Conservation (phyloP, 2,113 vertebrate genomes). For the Tachycineta bicolor region DNA sequence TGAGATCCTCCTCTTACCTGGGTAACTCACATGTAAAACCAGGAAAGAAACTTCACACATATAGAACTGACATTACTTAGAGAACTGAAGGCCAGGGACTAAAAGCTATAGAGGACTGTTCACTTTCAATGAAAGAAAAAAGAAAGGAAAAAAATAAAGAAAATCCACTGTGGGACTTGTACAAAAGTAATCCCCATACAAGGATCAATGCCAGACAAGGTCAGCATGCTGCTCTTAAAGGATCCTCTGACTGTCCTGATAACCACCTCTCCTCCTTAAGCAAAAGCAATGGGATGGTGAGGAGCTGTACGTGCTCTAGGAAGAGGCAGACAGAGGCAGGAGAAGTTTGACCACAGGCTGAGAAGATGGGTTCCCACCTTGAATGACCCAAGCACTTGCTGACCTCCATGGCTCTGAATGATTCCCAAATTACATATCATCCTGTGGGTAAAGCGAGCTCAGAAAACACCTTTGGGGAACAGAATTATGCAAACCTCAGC, state of each 20-base stretch:
- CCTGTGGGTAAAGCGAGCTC: neutral
- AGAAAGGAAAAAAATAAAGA: neutral
- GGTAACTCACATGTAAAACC: neutral
- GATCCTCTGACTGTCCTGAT: neutral
- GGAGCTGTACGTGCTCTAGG: neutral
- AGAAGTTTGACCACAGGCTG: neutral
- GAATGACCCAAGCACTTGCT: neutral
- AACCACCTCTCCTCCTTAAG: neutral
- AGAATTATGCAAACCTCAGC: neutral
- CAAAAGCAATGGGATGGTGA: neutral
- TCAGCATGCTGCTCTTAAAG: neutral
- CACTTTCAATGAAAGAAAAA: neutral
- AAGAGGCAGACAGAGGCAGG: neutral
- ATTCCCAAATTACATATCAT: neutral
- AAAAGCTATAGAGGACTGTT: neutral
- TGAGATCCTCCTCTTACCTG: neutral
- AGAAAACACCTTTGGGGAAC: neutral
- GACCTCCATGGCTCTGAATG: neutral
- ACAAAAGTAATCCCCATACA: neutral
- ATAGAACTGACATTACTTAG: neutral
- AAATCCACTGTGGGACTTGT: neutral
- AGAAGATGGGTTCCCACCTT: neutral
- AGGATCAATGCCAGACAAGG: neutral
- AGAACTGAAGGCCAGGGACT: neutral
- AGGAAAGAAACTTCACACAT: rapidly evolving